Evolutionary conservation across 2,113 vertebrate species (phyloP).

Genomic region (Galemys pyrenaicus): DNA sequence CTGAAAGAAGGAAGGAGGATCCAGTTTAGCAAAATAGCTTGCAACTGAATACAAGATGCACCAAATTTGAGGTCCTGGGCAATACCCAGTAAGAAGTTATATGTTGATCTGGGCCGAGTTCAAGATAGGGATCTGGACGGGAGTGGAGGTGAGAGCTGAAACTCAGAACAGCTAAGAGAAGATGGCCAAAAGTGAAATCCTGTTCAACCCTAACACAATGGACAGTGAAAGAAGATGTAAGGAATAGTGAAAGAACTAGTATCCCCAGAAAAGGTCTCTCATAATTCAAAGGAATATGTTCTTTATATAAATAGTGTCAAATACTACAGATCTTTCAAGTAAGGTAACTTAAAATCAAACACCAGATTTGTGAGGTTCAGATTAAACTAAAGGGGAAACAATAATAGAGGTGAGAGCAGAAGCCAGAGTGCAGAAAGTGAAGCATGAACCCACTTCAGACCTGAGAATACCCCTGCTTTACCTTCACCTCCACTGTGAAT

Average conservation of each 20-base stretch:
- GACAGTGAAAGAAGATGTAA: not conserved
- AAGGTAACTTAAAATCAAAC: not conserved
- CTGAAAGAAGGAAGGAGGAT: not conserved
- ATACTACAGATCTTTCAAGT: not conserved
- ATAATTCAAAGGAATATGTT: not conserved
- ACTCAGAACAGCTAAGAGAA: not conserved
- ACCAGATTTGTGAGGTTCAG: not conserved
- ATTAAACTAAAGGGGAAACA: not conserved
- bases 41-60: not conserved
- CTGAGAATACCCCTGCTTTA: conserved; percentile 72
- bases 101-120: not conserved
- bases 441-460: not conserved
- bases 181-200: not conserved
- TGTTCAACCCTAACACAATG: not conserved
- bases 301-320: not conserved
- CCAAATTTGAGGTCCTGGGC: not conserved
- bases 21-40: not conserved
- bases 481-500: conserved; percentile 99
- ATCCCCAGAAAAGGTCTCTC: not conserved
- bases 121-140: not conserved
- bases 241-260: not conserved
- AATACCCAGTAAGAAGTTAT: not conserved
- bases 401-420: not conserved
- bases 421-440: not conserved
- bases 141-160: not conserved